Base-by-base conservation (phyloP, 1,140 invertebrate species). In the Plutomurus gul region DNA sequence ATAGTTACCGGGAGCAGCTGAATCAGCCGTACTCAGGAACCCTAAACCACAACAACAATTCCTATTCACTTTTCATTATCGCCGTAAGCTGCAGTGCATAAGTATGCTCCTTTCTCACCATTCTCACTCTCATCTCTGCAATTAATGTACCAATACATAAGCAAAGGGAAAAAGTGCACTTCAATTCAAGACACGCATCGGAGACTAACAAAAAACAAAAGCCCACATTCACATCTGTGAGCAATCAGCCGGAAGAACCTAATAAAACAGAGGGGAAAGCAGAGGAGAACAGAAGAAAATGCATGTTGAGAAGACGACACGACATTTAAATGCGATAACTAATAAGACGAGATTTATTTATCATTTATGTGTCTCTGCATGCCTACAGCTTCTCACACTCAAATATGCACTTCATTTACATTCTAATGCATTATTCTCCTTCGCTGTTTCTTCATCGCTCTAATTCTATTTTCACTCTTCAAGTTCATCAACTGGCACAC, bases 1-100 rank as follows among this genome's bases (percentile, higher is more conserved):
- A 30, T 86, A 86, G 84, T 89, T 89, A 13, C 88, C 88, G 10
- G 87, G 85, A 7, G 85, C 84, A 20, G 84, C 82, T 60, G 71
- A 75, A 74, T 87, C 86, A 16, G 82, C 85, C 4, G 86, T 86
- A 16, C 85, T 86, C 6, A 88, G 76, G 80, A 88, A 88, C 8
- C 87, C 86, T 85, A n/a, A n/a, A n/a, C n/a, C n/a, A 37, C 25
- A 76, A 36, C 36, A 77, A 37, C 60, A 70, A 60, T 51, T 30
- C 16, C 43, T 43, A 43, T 43, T 3, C 39, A 43, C 7, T 43
- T 1, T 43, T 2, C 2, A 10, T 43, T 56, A 18, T 56, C n/a
- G 37, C 27, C 10, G 16, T 10, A n/a, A 27, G 10, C 11, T n/a
- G n/a, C 11, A 43, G n/a, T 43, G 39, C 2, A n/a, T 2, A 3